Evolutionary conservation across 2,888 invertebrate genomes (phyloP), one percentile per base, ranked within the genome.

Genomic region (Eumacrocentrus americanus): DNA sequence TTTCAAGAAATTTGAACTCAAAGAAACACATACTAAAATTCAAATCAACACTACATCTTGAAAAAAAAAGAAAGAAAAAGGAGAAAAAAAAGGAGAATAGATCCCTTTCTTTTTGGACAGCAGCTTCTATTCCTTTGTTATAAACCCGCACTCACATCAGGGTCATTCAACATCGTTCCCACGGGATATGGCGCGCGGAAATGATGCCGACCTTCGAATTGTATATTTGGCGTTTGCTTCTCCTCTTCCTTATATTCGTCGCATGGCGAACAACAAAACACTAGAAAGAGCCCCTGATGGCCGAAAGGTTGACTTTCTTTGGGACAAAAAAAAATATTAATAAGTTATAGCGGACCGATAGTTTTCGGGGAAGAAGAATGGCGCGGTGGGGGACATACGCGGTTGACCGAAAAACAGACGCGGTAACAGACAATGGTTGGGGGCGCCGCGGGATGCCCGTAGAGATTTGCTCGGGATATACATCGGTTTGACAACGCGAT

Each of bases 291-390:
- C n/a, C n/a, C n/a, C n/a, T n/a, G n/a, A n/a, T n/a, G n/a, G n/a
- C n/a, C n/a, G n/a, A n/a, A n/a, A n/a, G n/a, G n/a, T n/a, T n/a
- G n/a, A n/a, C n/a, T n/a, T n/a, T n/a, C n/a, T n/a, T n/a, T n/a
- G 20, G 34, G 37, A 23, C 52, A 34, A 47, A 44, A 12, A 70
- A 57, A 63, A 72, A 77, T 77, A 79, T 78, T 79, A 79, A 80
- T 79, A 80, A 80, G 74, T 79, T 78, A 77, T 76, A 74, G 79
- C 71, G 67, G 70, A 52, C 70, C 76, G 76, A 79, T 79, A 77
- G 74, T 71, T 68, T 74, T 74, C 69, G 62, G 56, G 57, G 73
- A 72, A 75, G n/a, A n/a, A n/a, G n/a, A n/a, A n/a, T n/a, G n/a
- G n/a, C n/a, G n/a, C n/a, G n/a, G n/a, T n/a, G n/a, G n/a, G n/a